Evolutionary conservation across 1,140 invertebrate genomes (phyloP), one percentile per base, ranked within the genome.

Genomic region (Papilio machaon): DNA sequence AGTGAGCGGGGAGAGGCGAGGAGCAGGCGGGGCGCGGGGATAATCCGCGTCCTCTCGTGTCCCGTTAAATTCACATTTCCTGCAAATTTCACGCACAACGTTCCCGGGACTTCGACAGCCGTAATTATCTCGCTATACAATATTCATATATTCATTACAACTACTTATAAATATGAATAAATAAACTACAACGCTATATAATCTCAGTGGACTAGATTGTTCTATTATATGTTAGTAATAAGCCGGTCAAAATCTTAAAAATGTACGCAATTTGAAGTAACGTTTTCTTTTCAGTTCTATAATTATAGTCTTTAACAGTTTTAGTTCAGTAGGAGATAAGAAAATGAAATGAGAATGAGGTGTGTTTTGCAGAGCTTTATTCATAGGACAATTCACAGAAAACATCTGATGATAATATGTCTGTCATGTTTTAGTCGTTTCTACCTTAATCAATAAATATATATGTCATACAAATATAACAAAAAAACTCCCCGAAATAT

Each of bases 51-150:
- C 46, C 73, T 49, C 46, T 10, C 73, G 73, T 15, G 73, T 49
- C 73, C 73, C 46, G 73, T 75, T 75, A 75, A 75, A 75, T n/a
- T 75, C 73, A n/a, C 73, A 75, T 75, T 75, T 74, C 73, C 43
- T 74, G 73, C 38, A 73, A 74, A 74, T 74, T 74, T 75, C 73
- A 75, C 73, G 47, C 73, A 75, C 46, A 75, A 52, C 73, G 43
- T 30, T 52, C n/a, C n/a, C 73, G 19, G 19, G 19, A n/a, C 73
- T 75, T 75, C 73, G 43, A 75, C 73, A 75, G 46, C 43, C 46
- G 73, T 75, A 52, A 75, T 75, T 75, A 75, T 75, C 46, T 74
- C 9, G 17, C 73, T 52, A 75, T 75, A 75, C 43, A 75, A 75
- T 75, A 75, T 75, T 75, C 73, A 75, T 75, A 7, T 47, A 30